phyloP scores from a whole-genome alignment of 2,113 vertebrate species.

The Meleagris gallopavo region DNA sequence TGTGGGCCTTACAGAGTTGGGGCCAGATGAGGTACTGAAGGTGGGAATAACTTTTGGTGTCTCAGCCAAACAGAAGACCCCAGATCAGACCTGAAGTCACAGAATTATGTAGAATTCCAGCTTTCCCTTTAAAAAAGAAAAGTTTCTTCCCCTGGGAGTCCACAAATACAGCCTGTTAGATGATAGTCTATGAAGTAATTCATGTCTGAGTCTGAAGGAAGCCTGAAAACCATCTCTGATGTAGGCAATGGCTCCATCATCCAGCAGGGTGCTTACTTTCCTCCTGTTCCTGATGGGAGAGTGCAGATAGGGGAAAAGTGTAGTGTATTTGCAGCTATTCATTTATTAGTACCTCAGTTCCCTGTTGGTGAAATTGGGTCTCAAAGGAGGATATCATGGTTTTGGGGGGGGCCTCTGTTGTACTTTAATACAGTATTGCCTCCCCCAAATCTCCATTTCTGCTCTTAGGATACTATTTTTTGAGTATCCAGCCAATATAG shows the following conservation, averaged over 20 bases:
- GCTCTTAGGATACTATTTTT: background rate
- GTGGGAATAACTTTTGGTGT: background rate
- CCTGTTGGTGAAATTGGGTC: background rate
- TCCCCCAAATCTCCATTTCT: background rate
- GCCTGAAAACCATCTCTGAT: background rate
- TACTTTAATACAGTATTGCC: background rate
- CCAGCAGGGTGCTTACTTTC: background rate
- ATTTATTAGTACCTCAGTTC: background rate
- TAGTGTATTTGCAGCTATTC: background rate
- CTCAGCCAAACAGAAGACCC: background rate
- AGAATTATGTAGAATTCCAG: background rate
- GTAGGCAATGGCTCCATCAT: background rate
- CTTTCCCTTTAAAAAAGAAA: background rate
- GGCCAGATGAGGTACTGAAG: background rate
- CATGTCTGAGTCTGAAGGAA: background rate
- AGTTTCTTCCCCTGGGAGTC: background rate
- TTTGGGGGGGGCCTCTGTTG: background rate
- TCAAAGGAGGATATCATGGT: fast-evolving
- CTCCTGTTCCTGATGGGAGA: fast-evolving
- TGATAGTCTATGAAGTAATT: background rate
- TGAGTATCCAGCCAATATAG: fast-evolving
- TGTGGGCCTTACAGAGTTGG: fast-evolving
- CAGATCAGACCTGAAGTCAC: background rate
- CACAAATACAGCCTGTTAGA: background rate
- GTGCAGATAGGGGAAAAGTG: background rate